Base-by-base conservation (phyloP, 2,888 invertebrate species). In the Luffia ferchaultella region DNA sequence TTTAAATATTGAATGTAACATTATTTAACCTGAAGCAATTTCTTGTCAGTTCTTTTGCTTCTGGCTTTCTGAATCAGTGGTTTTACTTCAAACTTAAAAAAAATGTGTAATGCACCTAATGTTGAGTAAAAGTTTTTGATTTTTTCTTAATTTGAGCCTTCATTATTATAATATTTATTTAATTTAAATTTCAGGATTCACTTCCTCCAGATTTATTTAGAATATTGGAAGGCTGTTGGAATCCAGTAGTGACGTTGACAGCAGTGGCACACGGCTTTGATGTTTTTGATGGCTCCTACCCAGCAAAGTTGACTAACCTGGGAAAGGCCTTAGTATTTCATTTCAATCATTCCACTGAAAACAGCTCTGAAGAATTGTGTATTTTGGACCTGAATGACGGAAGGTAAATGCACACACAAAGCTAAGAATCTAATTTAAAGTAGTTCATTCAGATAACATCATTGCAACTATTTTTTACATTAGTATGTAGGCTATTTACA, bases 201-300 rank as follows among this genome's bases (percentile, higher is more conserved):
- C 59, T 95, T 50, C 93, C 94, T 0, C 73, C 73, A 45, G 85
- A 90, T 49, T 90, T 93, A 64, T 73, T 93, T 2, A 86, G 89
- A 54, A 77, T 93, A 42, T 83, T 94, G 55, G 89, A 92, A 64
- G 95, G 95, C 2, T 88, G 91, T 49, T 96, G 93, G 88, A 89
- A 88, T 63, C 95, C 96, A 2, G 74, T 88, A 2, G 78, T 88
- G 20, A 83, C 93, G 42, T 65, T 97, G 51, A 82, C 90, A 53
- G 87, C 96, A 0, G 87, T 96, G 30, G 84, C 88, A 57, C 63
- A 88, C 20, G 97, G 97, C 16, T 86, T 95, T 58, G 97, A 97
- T 73, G 68, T 96, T 15, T 95, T 97, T 71, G 97, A 97, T 67
- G 91, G 93, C 0, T 92, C 95, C 0, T 93, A 93, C 71, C 90